phyloP scores from a whole-genome alignment of 2,888 invertebrate genomes.

The Aproaerema taeniolella region DNA sequence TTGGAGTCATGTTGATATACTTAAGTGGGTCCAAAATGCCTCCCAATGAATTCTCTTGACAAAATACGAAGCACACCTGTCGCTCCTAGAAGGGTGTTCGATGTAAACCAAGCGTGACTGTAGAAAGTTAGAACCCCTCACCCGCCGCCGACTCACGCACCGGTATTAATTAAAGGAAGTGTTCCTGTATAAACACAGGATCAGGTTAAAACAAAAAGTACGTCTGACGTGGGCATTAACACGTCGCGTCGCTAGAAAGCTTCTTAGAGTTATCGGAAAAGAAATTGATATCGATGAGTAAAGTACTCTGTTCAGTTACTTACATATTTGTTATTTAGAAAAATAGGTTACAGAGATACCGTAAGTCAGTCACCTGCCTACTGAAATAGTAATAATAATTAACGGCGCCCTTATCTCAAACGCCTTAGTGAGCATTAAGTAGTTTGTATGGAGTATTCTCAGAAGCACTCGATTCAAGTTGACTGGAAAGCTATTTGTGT shows the following conservation, averaged over 20 bases:
- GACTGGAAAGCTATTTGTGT: constrained; percentile 68
- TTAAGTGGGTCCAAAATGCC: not conserved
- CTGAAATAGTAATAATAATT: constrained; percentile 29
- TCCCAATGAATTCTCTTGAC: too few relatives aligned
- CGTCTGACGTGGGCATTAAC: too few relatives aligned
- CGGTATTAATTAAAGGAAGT: constrained; percentile 45
- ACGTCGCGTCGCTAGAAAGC: too few relatives aligned
- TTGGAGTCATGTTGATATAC: too few relatives aligned
- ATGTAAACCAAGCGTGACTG: constrained; percentile 40
- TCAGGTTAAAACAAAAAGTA: too few relatives aligned
- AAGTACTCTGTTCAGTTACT: too few relatives aligned
- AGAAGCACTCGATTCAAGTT: constrained; percentile 59
- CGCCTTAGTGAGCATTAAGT: constrained; percentile 26
- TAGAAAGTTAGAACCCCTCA: constrained; percentile 46
- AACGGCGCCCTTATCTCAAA: constrained; percentile 30
- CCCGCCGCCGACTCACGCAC: constrained; percentile 42
- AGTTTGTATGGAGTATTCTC: constrained; percentile 53
- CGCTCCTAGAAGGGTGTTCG: constrained; percentile 26
- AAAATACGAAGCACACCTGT: constrained; percentile 32
- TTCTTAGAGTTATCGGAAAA: too few relatives aligned
- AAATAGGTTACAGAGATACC: too few relatives aligned
- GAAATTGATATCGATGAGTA: too few relatives aligned
- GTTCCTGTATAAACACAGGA: constrained; percentile 22
- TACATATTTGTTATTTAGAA: too few relatives aligned
- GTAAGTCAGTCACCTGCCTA: constrained; percentile 26